Conservation (phyloP, 2,113 vertebrate species). For the Hemicordylus capensis region DNA sequence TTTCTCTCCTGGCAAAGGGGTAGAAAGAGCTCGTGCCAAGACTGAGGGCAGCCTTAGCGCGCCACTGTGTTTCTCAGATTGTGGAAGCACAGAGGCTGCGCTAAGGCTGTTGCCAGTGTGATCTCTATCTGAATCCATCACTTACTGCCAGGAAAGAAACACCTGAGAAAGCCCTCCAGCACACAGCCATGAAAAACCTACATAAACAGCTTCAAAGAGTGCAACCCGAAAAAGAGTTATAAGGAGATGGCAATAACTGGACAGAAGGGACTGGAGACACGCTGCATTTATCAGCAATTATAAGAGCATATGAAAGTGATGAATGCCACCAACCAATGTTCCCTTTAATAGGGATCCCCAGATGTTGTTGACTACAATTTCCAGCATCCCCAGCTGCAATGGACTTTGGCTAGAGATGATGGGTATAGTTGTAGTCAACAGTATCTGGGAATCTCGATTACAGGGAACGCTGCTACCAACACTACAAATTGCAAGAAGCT, state of each 20-base stretch:
- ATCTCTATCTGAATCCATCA: background rate
- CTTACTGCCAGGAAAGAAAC: background rate
- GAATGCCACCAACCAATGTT: too few relatives aligned
- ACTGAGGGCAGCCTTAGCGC: background rate
- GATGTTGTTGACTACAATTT: too few relatives aligned
- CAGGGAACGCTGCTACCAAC: background rate
- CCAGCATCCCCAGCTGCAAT: too few relatives aligned
- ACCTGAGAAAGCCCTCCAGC: background rate
- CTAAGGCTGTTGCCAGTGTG: background rate
- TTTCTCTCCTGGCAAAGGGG: background rate
- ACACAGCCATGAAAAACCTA: background rate
- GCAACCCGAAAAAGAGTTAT: background rate
- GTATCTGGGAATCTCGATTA: too few relatives aligned
- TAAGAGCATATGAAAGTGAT: background rate
- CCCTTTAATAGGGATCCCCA: too few relatives aligned
- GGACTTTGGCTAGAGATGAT: too few relatives aligned
- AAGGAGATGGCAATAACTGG: background rate
- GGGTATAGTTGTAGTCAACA: too few relatives aligned
- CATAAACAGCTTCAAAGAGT: background rate
- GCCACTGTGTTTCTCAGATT: background rate
- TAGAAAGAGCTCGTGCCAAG: background rate
- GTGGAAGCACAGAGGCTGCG: too few relatives aligned
- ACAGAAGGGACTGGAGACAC: background rate
- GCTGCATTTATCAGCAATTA: background rate
- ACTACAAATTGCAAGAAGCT: background rate